Percentiles rank a stretch among this genome's conserved stretches.
phyloP scores from a whole-genome alignment of 2,113 vertebrate species.

The Coptodon bakossiorum region DNA sequence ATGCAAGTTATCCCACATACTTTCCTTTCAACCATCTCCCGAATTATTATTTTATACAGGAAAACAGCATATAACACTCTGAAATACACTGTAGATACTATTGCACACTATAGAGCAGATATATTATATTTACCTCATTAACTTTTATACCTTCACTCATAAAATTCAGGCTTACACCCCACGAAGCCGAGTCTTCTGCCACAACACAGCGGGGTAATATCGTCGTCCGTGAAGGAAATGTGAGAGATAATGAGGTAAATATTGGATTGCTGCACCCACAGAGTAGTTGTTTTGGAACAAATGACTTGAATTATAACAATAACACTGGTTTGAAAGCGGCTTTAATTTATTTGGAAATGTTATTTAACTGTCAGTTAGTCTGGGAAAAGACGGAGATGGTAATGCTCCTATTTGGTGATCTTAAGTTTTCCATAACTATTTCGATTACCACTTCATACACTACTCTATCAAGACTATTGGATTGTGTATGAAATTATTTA shows the following conservation, averaged over 20 bases:
- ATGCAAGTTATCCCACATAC: background rate
- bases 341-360: background rate
- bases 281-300: background rate
- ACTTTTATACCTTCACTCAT: background rate
- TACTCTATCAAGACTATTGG: background rate
- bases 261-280: background rate
- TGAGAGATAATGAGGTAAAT: slow-evolving; percentile 7
- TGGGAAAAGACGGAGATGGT: background rate
- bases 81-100: background rate
- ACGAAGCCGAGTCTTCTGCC: background rate
- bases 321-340: background rate
- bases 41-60: background rate
- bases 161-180: background rate
- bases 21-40: background rate
- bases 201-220: background rate
- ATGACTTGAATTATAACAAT: background rate
- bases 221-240: background rate
- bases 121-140: background rate
- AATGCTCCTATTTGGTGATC: background rate
- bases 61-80: background rate
- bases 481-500: background rate
- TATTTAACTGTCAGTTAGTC: background rate
- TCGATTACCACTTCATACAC: background rate
- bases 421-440: background rate
- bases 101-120: background rate